phyloP scores from a whole-genome alignment of 2,113 vertebrate species.

The Corythornis cristatus region DNA sequence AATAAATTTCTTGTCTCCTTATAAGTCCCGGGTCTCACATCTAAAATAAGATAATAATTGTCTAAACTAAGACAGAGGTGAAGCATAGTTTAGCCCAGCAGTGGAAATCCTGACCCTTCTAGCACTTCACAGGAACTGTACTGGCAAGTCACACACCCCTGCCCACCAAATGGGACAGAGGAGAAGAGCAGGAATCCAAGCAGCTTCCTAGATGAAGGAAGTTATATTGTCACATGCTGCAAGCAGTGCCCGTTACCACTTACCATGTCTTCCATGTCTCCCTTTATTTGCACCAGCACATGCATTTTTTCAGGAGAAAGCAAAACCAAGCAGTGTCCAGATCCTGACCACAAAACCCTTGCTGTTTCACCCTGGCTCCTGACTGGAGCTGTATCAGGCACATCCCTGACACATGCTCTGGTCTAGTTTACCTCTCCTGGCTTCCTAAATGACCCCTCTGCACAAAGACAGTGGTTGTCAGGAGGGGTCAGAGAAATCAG shows the following conservation, averaged over 20 bases:
- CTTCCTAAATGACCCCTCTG: not conserved
- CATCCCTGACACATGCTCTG: fast-evolving
- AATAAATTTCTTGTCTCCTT: too few relatives aligned
- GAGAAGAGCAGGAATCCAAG: not conserved
- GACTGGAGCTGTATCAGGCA: not conserved
- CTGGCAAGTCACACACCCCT: not conserved
- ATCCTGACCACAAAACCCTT: not conserved
- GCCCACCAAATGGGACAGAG: not conserved
- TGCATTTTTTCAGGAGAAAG: not conserved
- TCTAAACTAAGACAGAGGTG: too few relatives aligned
- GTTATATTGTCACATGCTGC: not conserved
- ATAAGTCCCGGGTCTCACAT: too few relatives aligned
- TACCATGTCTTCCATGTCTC: not conserved
- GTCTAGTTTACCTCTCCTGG: not conserved
- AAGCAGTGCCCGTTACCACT: not conserved
- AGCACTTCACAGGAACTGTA: not conserved
- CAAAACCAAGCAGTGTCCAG: not conserved
- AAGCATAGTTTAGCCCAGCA: not conserved
- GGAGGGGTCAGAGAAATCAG: not conserved
- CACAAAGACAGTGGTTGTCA: not conserved
- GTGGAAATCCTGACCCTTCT: not conserved
- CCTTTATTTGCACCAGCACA: not conserved
- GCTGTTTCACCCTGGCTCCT: not conserved
- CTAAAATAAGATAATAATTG: too few relatives aligned
- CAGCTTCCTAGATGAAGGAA: not conserved